These are phyloP conservation scores for Dolichopus griseipennis DNA, from an alignment of 2,888 invertebrate species.

Conservation along the genomic window DNA sequence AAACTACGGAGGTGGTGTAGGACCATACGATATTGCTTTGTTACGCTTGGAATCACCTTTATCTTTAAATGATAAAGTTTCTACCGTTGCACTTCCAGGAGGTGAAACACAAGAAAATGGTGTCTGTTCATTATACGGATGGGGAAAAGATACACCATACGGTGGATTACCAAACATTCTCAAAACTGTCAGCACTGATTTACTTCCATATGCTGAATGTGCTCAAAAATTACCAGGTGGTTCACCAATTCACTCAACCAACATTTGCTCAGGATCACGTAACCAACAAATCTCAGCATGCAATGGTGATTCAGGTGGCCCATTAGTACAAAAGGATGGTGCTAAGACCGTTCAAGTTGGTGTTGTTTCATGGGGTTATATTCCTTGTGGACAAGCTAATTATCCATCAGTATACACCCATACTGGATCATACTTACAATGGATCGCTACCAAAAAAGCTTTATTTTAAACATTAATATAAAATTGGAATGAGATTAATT, in stretches of 20 bases:
- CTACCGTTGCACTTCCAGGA: constrained; percentile 15
- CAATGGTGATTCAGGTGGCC: constrained; percentile 41
- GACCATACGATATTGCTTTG: constrained; percentile 49
- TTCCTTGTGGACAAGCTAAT: constrained; percentile 39
- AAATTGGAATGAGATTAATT: too few relatives aligned
- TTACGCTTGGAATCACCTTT: constrained; percentile 33
- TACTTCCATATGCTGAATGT: constrained; percentile 22
- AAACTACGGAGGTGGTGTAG: constrained; percentile 36
- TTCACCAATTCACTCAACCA: constrained; percentile 24
- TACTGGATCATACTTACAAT: constrained; percentile 31
- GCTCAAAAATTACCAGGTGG: constrained; percentile 23
- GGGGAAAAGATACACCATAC: constrained; percentile 33
- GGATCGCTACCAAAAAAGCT: constrained; percentile 28
- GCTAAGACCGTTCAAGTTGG: constrained; percentile 32
- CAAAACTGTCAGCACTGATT: constrained; percentile 28
- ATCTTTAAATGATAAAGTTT: constrained; percentile 27
- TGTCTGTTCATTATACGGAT: constrained; percentile 23
- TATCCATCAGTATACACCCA: constrained; percentile 44
- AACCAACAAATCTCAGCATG: constrained; percentile 43
- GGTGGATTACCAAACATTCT: constrained; percentile 28
- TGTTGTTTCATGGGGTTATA: constrained; percentile 46
- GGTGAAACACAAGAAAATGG: constrained; percentile 15
- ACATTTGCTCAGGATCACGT: constrained; percentile 39
- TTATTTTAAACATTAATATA: neutral
- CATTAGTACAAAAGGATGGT: constrained; percentile 27